phyloP scores from a whole-genome alignment of 1,140 invertebrate species.

The Rhagoletis pomonella region DNA sequence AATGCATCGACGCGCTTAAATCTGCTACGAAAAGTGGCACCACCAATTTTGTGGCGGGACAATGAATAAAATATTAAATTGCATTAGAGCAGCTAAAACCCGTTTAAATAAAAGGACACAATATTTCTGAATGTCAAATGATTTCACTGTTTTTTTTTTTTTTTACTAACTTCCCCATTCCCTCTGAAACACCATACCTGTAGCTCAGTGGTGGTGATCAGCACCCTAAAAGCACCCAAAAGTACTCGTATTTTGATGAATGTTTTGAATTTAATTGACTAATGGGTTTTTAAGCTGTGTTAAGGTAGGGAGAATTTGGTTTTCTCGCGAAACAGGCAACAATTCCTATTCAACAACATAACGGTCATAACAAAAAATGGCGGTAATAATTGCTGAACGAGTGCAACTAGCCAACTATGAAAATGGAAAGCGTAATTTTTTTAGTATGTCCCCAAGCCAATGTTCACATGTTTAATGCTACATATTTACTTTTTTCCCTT shows the following conservation, averaged over 20 bases:
- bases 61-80: no score
- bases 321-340: background rate
- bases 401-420: conserved; percentile 11
- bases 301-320: background rate
- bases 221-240: background rate
- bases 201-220: background rate
- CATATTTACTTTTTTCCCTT: background rate
- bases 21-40: no score
- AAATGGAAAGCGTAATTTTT: background rate
- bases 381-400: conserved; percentile 28
- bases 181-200: background rate
- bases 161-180: background rate
- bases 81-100: no score
- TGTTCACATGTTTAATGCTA: background rate
- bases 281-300: conserved; percentile 69
- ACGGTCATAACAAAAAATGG: conserved; percentile 10
- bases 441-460: background rate
- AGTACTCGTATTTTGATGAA: conserved; percentile 70
- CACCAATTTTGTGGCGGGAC: no score
- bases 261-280: conserved; percentile 73
- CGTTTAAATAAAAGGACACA: no score
- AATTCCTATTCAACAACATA: conserved; percentile 5
- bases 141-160: background rate
- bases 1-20: no score
- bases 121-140: no score